phyloP scores from a whole-genome alignment of 2,888 invertebrate genomes.

The Acanthosepion pharaonis region DNA sequence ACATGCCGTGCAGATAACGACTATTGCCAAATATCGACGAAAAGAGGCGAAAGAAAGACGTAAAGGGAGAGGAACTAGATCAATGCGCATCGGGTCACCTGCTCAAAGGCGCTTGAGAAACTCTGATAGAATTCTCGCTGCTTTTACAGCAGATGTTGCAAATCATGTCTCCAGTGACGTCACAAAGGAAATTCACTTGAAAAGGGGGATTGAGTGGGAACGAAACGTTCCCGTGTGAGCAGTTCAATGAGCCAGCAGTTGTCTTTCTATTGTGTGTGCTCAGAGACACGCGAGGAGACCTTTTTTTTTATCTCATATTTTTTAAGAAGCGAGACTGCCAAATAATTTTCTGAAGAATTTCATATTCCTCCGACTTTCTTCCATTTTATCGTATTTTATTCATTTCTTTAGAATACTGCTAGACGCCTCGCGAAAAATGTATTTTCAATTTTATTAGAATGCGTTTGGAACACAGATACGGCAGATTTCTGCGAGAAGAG shows the following conservation, averaged over 20 bases:
- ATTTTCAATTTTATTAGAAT: background rate
- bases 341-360: background rate
- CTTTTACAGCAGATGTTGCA: too few relatives aligned
- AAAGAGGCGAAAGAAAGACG: too few relatives aligned
- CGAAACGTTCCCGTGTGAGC: too few relatives aligned
- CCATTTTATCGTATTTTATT: background rate
- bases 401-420: background rate
- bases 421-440: background rate
- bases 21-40: too few relatives aligned
- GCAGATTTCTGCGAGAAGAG: background rate
- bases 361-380: background rate
- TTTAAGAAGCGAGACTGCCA: background rate
- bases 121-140: too few relatives aligned
- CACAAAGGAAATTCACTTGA: too few relatives aligned
- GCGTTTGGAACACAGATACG: background rate
- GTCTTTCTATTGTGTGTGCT: background rate
- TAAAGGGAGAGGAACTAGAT: too few relatives aligned
- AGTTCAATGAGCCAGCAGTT: background rate
- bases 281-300: background rate
- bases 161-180: too few relatives aligned
- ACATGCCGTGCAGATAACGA: too few relatives aligned
- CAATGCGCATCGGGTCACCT: too few relatives aligned
- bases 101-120: too few relatives aligned
- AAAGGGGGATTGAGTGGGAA: too few relatives aligned
- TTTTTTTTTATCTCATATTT: background rate